Percentiles rank a stretch among this genome's conserved stretches.
Evolutionary conservation across 2,797 vertebrate species (phyloP).

Genomic region (Glyptemys insculpta): DNA sequence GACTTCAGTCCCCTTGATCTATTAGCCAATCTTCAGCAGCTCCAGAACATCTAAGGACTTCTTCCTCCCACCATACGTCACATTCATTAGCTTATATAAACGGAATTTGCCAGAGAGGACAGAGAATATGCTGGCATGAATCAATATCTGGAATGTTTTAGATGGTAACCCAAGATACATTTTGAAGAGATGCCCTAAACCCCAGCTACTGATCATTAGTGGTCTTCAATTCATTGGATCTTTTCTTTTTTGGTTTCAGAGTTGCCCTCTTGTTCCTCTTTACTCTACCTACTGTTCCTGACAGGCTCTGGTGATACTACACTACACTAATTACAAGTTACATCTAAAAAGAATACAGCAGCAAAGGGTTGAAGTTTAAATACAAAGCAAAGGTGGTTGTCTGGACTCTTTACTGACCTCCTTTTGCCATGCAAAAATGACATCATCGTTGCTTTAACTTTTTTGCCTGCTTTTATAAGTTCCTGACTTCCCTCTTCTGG

Average conservation of each 20-base stretch:
- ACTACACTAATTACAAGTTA: background rate
- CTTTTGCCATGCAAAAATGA: background rate
- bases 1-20: background rate
- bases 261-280: background rate
- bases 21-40: background rate
- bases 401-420: background rate
- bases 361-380: background rate
- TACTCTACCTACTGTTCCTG: background rate
- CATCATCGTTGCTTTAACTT: background rate
- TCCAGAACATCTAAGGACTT: background rate
- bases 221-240: rapidly evolving
- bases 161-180: background rate
- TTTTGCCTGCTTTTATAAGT: background rate
- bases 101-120: background rate
- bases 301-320: background rate
- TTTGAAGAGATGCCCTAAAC: background rate
- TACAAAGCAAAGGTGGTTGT: background rate
- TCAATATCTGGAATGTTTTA: background rate
- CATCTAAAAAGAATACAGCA: background rate
- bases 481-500: background rate
- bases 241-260: background rate
- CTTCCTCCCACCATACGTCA: background rate
- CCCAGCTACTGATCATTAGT: rapidly evolving
- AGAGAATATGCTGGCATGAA: background rate
- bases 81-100: background rate